Evolutionary conservation across 2,888 invertebrate genomes (phyloP), one percentile per base, ranked within the genome.

Genomic region (Ectemnius lituratus): DNA sequence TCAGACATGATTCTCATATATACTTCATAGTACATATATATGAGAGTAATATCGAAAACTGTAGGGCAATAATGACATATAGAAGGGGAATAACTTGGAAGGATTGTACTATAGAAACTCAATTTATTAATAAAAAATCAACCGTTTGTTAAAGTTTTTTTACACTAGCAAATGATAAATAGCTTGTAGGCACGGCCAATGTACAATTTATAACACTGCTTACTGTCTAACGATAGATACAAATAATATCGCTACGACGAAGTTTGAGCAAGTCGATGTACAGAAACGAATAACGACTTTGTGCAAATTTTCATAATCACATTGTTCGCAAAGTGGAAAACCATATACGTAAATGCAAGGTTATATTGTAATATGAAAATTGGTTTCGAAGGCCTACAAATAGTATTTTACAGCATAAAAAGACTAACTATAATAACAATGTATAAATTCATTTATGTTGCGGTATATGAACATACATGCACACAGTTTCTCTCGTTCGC

Each of bases 381-480:
- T 45, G 46, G 45, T 57, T 47, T 64, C 66, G n/a, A 67, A 70
- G 67, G 73, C 64, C 70, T 73, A 71, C 70, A 75, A 75, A 68
- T 71, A 77, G 78, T 88, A 89, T 86, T 85, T 85, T 89, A 88
- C 88, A 89, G 85, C 84, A 88, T 86, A 86, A 87, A 82, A 85
- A 87, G 86, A 84, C 87, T 88, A 87, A 86, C 86, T 85, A 87
- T 84, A 86, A 84, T 88, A 90, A 89, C 88, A 89, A 88, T 85
- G 83, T 86, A 88, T 85, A 87, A 86, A 87, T 87, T 80, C 85
- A 77, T 86, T 81, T 83, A 85, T 73, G 47, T 78, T 75, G 73
- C 75, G 60, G 69, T 72, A 81, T 84, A 83, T 84, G 82, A 80
- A 82, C 83, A 85, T 85, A 84, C 82, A 86, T 86, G 86, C 87